These are phyloP conservation scores for Callocephalon fimbriatum DNA, from an alignment of 2,113 vertebrate genomes.

Conservation along the genomic window DNA sequence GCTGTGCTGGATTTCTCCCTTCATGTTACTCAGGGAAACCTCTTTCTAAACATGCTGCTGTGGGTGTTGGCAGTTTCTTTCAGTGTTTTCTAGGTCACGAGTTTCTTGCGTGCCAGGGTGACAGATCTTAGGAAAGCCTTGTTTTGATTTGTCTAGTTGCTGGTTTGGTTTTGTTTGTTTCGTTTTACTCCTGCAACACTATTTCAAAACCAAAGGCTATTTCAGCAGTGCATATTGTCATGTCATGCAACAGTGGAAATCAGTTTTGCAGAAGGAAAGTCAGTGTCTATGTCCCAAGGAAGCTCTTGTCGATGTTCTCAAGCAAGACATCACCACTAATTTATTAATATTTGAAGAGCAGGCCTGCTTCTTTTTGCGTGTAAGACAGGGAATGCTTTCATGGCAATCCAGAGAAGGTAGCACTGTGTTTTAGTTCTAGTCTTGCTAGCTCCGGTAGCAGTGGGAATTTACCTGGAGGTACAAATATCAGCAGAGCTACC, in stretches of 20 bases:
- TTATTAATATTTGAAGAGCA: background rate
- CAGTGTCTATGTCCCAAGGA: background rate
- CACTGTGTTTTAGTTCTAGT: background rate
- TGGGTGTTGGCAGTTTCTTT: background rate
- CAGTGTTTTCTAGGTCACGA: conserved; percentile 32
- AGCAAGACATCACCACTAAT: background rate
- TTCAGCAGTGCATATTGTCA: background rate
- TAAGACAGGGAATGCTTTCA: background rate
- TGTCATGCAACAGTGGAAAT: background rate
- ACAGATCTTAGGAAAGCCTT: conserved; percentile 39
- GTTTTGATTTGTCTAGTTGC: conserved; percentile 19
- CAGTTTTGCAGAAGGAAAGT: background rate
- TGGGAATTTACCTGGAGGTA: background rate
- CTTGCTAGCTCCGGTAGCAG: background rate
- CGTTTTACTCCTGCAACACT: background rate
- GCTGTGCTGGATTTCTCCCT: background rate
- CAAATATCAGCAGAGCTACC: background rate
- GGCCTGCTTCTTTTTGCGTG: background rate
- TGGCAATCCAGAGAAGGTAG: background rate
- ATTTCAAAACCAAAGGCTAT: conserved; percentile 12
- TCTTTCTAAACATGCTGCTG: background rate
- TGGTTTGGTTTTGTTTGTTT: conserved; percentile 18
- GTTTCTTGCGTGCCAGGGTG: background rate
- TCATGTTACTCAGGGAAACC: background rate
- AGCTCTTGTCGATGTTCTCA: background rate